phyloP scores from a whole-genome alignment of 2,113 vertebrate genomes.

The Brachionichthys hirsutus region DNA sequence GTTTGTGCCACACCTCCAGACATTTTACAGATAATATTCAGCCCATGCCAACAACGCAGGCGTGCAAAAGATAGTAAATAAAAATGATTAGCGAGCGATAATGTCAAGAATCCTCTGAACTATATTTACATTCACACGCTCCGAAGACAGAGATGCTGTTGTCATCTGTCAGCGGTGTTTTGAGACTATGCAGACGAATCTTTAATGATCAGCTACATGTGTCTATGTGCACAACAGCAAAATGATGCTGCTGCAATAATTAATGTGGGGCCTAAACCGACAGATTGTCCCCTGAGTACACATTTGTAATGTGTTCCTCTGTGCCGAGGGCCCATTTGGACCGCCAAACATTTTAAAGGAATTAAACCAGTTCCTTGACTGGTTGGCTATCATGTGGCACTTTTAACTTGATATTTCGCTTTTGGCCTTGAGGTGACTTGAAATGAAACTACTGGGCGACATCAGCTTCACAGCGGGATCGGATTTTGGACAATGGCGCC shows the following conservation, averaged over 20 bases:
- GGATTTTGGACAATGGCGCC: constrained; percentile 6
- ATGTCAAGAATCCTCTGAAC: too few relatives aligned
- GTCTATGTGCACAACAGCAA: constrained; percentile 36
- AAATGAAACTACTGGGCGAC: constrained; percentile 9
- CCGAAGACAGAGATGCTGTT: too few relatives aligned
- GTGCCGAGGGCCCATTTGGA: too few relatives aligned
- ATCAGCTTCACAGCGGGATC: constrained; percentile 24
- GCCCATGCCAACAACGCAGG: neutral
- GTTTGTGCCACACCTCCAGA: constrained; percentile 1
- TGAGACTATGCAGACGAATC: too few relatives aligned
- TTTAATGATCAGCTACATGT: constrained; percentile 20
- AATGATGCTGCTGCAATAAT: constrained; percentile 63
- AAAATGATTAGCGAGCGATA: too few relatives aligned
- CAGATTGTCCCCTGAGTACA: constrained; percentile 15
- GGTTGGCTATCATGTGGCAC: too few relatives aligned
- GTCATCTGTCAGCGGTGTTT: constrained; percentile 1
- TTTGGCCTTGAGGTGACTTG: constrained; percentile 27
- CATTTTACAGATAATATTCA: neutral
- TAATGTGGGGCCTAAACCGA: constrained; percentile 50
- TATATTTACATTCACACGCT: too few relatives aligned
- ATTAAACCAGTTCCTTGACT: too few relatives aligned
- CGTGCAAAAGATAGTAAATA: too few relatives aligned
- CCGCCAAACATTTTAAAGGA: too few relatives aligned
- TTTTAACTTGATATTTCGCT: constrained; percentile 14
- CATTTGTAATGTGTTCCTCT: too few relatives aligned